Base-by-base conservation (phyloP, 1,140 invertebrate genomes). In the Cataglyphis hispanica region DNA sequence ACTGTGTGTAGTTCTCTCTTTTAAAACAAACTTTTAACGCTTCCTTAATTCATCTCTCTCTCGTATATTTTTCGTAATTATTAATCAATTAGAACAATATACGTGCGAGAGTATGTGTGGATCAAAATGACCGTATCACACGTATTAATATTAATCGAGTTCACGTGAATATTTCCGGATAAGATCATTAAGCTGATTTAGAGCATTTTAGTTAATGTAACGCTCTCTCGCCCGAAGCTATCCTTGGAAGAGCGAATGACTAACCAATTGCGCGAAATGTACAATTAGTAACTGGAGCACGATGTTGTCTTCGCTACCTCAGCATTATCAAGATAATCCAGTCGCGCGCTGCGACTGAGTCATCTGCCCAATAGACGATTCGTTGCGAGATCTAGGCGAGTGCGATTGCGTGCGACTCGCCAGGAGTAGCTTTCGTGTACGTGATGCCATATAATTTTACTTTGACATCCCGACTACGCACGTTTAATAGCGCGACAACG, bases 231-330 rank as follows among this genome's bases (percentile, higher is more conserved):
- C 34, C 31, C 31, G 31, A n/a, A 81, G 77, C 34, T n/a, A 22
- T 78, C 43, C 61, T 43, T 31, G 61, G 60, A 16, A 43, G 46
- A 84, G 27, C 61, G 53, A 84, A 90, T 92, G 91, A 93, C 90
- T 92, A 93, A 93, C 89, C 91, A 91, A 92, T 89, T 86, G 87
- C 86, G 56, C 56, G 91, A 91, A 91, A 91, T 86, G 58, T 87
- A 70, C 89, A 88, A 92, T 92, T 87, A 91, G 85, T 90, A 92
- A 92, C 80, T 93, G 87, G 92, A 91, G 88, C 92, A 92, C 72
- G 87, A 81, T 37, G 72, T 75, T 67, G 72, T 74, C 69, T 88
- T 77, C 86, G 76, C 78, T 88, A 90, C 84, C 88, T 91, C 83
- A 85, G 81, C 69, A 85, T 91, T 76, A 87, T 85, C 70, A 83